phyloP scores from a whole-genome alignment of 1,140 invertebrate species.

The Teleopsis dalmanni region DNA sequence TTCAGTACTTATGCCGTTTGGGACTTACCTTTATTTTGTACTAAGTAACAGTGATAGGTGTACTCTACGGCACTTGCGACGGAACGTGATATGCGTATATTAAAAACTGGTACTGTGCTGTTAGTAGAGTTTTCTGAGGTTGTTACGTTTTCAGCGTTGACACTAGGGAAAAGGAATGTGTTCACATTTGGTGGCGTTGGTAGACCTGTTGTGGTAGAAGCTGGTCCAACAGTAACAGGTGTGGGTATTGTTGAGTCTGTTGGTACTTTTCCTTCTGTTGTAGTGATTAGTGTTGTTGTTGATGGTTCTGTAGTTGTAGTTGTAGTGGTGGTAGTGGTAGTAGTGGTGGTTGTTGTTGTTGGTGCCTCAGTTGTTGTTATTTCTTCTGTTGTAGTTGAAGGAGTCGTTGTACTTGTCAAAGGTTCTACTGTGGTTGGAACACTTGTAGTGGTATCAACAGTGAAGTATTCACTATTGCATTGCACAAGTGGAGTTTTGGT shows the following conservation, averaged over 20 bases:
- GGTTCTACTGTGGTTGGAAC: background rate
- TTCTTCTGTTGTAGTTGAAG: conserved; percentile 11
- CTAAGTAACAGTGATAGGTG: conserved; percentile 31
- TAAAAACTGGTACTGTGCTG: background rate
- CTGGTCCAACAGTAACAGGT: conserved; percentile 25
- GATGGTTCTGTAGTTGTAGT: conserved; percentile 1
- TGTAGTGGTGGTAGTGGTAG: background rate
- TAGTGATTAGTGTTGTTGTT: background rate
- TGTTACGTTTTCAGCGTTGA: background rate
- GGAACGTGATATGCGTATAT: background rate
- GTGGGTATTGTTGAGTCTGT: conserved; percentile 15
- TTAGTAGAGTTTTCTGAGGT: background rate
- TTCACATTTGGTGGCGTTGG: conserved; percentile 28
- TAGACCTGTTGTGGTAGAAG: conserved; percentile 21
- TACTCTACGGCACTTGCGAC: conserved; percentile 1
- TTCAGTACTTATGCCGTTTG: background rate
- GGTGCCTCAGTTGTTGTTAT: conserved; percentile 1
- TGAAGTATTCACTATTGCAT: conserved; percentile 33
- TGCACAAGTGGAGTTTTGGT: conserved; percentile 23
- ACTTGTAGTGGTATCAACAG: conserved; percentile 20
- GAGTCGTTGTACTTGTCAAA: conserved; percentile 18
- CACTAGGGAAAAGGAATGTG: background rate
- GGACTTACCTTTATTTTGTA: conserved; percentile 19
- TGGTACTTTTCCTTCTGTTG: background rate
- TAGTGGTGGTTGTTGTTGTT: background rate